phyloP scores from a whole-genome alignment of 23 tunicate genomes.

The Trididemnum clinides region DNA sequence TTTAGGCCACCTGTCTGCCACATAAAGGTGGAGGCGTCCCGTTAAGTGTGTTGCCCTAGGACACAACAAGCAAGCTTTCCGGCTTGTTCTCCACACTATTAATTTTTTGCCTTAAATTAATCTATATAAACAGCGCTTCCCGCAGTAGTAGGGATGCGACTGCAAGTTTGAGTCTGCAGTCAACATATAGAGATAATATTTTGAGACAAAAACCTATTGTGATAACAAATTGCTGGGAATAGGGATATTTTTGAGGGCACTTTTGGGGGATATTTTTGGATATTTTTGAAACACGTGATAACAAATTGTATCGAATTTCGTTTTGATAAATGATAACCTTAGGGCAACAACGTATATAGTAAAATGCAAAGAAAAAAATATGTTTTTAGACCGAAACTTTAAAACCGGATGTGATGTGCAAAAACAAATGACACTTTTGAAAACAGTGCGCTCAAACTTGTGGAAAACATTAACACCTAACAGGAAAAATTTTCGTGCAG shows the following conservation, averaged over 20 bases:
- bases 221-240: not conserved
- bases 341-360: not conserved
- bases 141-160: not conserved
- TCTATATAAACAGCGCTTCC: no score
- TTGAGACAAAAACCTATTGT: not conserved
- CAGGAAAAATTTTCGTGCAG: not conserved
- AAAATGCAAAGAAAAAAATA: not conserved
- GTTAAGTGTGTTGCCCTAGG: no score
- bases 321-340: not conserved
- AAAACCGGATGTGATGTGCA: not conserved
- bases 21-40: no score
- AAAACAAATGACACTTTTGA: not conserved
- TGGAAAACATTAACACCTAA: not conserved
- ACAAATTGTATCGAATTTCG: not conserved
- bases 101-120: no score
- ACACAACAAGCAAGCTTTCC: no score
- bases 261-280: no score
- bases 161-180: not conserved
- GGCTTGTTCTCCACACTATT: no score
- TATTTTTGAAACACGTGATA: no score
- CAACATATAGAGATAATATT: not conserved
- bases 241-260: no score
- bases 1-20: no score
- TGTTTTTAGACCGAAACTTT: not conserved
- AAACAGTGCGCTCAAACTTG: not conserved